Conservation (phyloP, 1,140 invertebrate species). For the Ips typographus region DNA sequence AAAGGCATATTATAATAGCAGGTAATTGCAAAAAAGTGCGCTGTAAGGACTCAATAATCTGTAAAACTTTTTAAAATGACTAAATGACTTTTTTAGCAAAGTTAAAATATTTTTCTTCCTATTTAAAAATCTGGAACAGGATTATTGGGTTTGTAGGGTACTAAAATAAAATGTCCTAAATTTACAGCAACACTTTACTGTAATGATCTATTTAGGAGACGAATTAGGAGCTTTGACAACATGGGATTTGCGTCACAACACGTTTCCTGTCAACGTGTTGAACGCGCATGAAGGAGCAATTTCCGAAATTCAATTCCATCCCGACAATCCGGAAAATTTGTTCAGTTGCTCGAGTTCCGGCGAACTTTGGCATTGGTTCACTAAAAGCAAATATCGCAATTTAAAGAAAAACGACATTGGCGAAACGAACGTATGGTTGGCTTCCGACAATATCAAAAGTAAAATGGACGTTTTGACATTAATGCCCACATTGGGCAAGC, state of each 20-base stretch:
- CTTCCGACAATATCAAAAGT: slow-evolving; percentile 65
- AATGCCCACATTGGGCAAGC: slow-evolving; percentile 68
- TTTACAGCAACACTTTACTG: no score
- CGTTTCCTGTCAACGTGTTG: slow-evolving; percentile 76
- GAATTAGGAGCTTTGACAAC: slow-evolving; percentile 67
- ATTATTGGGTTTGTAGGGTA: no score
- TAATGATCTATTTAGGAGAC: slow-evolving; percentile 22
- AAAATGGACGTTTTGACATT: slow-evolving; percentile 72
- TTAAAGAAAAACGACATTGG: slow-evolving; percentile 45
- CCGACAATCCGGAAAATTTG: slow-evolving; percentile 76
- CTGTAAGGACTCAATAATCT: neutral
- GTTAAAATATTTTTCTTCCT: slow-evolving; percentile 8
- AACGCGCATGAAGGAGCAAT: slow-evolving; percentile 76
- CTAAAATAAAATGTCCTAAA: no score
- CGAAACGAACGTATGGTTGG: slow-evolving; percentile 63
- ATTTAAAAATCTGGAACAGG: no score
- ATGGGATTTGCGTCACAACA: slow-evolving; percentile 83
- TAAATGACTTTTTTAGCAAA: no score
- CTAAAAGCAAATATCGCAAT: slow-evolving; percentile 40
- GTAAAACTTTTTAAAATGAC: slow-evolving; percentile 66
- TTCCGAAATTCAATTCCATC: slow-evolving; percentile 82
- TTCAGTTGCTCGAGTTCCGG: slow-evolving; percentile 79
- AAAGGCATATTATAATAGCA: slow-evolving; percentile 78
- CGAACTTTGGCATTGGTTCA: slow-evolving; percentile 82
- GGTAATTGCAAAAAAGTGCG: slow-evolving; percentile 57